Percentiles rank a stretch among this genome's conserved stretches.
Conservation (phyloP, 2,797 vertebrate species). For the Lagocephalus sceleratus region DNA sequence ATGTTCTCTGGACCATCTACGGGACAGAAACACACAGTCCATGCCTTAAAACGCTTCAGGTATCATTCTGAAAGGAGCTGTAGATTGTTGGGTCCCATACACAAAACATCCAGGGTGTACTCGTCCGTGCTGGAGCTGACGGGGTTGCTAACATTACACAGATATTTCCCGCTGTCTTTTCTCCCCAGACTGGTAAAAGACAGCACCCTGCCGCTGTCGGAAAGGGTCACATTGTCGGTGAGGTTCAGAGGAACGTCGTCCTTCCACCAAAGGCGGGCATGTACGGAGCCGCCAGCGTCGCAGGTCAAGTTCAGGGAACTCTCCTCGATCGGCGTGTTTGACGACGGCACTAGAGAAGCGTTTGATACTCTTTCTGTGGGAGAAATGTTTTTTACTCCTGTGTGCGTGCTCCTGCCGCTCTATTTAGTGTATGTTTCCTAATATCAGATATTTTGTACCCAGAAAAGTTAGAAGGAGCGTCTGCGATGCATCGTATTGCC, state of each 20-base stretch:
- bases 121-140: not conserved
- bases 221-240: constrained; percentile 20
- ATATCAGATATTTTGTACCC: constrained; percentile 33
- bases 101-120: constrained; percentile 33
- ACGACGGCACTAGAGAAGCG: constrained; percentile 10
- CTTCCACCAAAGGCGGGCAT: constrained; percentile 52
- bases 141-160: constrained; percentile 50
- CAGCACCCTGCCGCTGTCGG: constrained; percentile 34
- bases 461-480: constrained; percentile 24
- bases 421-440: too few relatives aligned
- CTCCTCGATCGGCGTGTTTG: constrained; percentile 22
- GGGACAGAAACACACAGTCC: constrained; percentile 4
- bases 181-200: constrained; percentile 36
- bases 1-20: constrained; percentile 64
- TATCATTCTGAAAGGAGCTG: not conserved
- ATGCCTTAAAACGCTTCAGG: not conserved
- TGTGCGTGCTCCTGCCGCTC: not conserved
- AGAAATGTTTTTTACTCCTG: not conserved
- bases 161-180: constrained; percentile 52
- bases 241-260: constrained; percentile 25
- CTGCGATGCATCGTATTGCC: constrained; percentile 29
- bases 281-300: constrained; percentile 33
- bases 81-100: constrained; percentile 37
- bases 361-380: constrained; percentile 38
- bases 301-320: constrained; percentile 41